Conservation (phyloP, 2,888 invertebrate species). For the Lasioglossum marginatum region DNA sequence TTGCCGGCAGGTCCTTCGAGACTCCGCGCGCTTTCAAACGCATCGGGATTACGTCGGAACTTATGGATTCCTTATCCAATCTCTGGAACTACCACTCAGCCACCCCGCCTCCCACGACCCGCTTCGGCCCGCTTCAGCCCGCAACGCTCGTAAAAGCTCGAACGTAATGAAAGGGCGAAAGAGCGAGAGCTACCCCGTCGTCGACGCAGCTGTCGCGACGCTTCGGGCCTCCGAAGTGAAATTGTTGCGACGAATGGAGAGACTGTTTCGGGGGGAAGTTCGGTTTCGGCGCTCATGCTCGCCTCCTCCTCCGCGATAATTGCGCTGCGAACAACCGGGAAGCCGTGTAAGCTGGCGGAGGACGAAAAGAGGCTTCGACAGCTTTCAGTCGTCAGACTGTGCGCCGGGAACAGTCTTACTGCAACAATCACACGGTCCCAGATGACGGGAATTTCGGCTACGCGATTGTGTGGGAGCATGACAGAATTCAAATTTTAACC, state of each 20-base stretch:
- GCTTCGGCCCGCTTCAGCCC: not conserved
- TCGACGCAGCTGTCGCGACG: slow-evolving; percentile 49
- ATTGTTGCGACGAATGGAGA: slow-evolving; percentile 41
- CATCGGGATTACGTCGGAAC: slow-evolving; percentile 71
- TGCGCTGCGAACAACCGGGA: slow-evolving; percentile 28
- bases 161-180: slow-evolving; percentile 55
- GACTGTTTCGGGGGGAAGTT: slow-evolving; percentile 37
- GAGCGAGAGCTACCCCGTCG: slow-evolving; percentile 34
- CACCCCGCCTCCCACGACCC: slow-evolving; percentile 15
- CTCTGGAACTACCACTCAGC: slow-evolving; percentile 63
- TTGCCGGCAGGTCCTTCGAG: slow-evolving; percentile 62
- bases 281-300: slow-evolving; percentile 24
- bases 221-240: not conserved
- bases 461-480: not conserved
- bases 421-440: not conserved
- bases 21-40: slow-evolving; percentile 64
- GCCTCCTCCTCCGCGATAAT: slow-evolving; percentile 34
- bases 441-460: not conserved
- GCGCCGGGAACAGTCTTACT: not conserved
- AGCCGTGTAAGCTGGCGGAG: slow-evolving; percentile 17
- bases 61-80: slow-evolving; percentile 76
- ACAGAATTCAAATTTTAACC: not conserved
- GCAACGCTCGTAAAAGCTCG: slow-evolving; percentile 59
- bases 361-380: not conserved
- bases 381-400: not conserved